Evolutionary conservation across 2,888 invertebrate genomes (phyloP).

Genomic region (Pterostichus madidus): DNA sequence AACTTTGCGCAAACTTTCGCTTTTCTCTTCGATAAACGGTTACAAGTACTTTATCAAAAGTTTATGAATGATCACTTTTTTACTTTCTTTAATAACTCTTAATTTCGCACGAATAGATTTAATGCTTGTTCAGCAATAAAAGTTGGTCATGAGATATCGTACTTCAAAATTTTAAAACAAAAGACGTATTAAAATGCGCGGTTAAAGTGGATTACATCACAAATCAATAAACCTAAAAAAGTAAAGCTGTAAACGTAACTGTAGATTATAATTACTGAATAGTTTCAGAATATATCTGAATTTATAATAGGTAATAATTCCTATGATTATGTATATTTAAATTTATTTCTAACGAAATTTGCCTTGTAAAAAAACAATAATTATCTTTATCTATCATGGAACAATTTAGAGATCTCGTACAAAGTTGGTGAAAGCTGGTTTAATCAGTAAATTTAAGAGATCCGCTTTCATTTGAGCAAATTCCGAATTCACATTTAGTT

Average conservation of each 20-base stretch:
- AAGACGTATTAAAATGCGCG: not conserved
- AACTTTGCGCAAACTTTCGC: slow-evolving; percentile 6
- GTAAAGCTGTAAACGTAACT: too few relatives aligned
- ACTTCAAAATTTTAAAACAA: not conserved
- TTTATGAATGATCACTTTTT: slow-evolving; percentile 42
- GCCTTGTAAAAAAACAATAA: too few relatives aligned
- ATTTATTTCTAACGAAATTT: too few relatives aligned
- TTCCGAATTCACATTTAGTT: slow-evolving; percentile 2
- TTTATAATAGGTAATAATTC: too few relatives aligned
- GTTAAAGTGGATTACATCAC: too few relatives aligned
- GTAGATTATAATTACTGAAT: too few relatives aligned
- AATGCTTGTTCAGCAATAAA: slow-evolving; percentile 25
- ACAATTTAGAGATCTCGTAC: not conserved
- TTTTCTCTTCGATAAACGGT: slow-evolving; percentile 35
- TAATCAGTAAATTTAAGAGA: not conserved
- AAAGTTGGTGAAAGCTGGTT: not conserved
- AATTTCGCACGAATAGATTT: slow-evolving; percentile 7
- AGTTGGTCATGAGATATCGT: not conserved
- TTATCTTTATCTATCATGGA: too few relatives aligned
- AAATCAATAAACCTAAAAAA: too few relatives aligned
- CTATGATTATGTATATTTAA: too few relatives aligned
- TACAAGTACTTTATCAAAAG: slow-evolving; percentile 41
- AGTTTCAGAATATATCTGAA: too few relatives aligned
- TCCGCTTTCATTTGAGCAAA: not conserved
- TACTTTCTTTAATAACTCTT: slow-evolving; percentile 21